Percentiles rank a stretch among this genome's conserved stretches.
phyloP scores from a whole-genome alignment of 2,888 invertebrate species.

The Eledona agricola region DNA sequence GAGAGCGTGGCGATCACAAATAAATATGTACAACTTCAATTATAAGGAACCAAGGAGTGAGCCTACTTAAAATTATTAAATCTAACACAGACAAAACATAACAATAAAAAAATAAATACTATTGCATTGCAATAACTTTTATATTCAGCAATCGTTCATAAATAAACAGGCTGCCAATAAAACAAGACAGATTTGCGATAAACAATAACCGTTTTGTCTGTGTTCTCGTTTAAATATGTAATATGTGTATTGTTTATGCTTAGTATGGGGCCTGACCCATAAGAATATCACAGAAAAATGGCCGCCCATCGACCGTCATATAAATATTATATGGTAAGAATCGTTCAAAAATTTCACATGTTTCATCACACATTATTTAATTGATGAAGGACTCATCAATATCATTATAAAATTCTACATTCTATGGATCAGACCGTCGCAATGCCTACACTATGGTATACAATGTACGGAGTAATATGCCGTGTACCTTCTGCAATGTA shows the following conservation, averaged over 20 bases:
- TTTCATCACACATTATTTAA: slow-evolving; percentile 42
- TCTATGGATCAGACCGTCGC: slow-evolving; percentile 62
- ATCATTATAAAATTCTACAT: slow-evolving; percentile 57
- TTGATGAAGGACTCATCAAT: slow-evolving; percentile 41
- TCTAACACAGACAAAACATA: slow-evolving; percentile 55
- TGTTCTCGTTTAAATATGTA: slow-evolving; percentile 33
- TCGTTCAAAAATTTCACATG: slow-evolving; percentile 37
- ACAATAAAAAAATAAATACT: slow-evolving; percentile 43
- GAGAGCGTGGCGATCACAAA: slow-evolving; percentile 42
- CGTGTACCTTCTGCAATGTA: slow-evolving; percentile 40
- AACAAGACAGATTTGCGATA: slow-evolving; percentile 20
- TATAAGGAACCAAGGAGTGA: slow-evolving; percentile 54
- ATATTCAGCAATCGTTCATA: slow-evolving; percentile 28
- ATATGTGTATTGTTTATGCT: slow-evolving; percentile 37
- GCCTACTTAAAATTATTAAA: slow-evolving; percentile 52
- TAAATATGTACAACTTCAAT: slow-evolving; percentile 43
- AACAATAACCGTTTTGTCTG: slow-evolving; percentile 44
- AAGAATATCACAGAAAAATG: slow-evolving; percentile 63
- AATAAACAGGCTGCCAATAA: slow-evolving; percentile 26
- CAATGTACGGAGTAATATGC: slow-evolving; percentile 50
- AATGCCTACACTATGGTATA: slow-evolving; percentile 55
- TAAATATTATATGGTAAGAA: slow-evolving; percentile 53
- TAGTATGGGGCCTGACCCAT: slow-evolving; percentile 61
- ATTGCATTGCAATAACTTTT: slow-evolving; percentile 45
- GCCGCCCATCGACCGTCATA: slow-evolving; percentile 54